Base-by-base conservation (phyloP, 1,140 invertebrate genomes). In the Brachionus asplanchnoidis region DNA sequence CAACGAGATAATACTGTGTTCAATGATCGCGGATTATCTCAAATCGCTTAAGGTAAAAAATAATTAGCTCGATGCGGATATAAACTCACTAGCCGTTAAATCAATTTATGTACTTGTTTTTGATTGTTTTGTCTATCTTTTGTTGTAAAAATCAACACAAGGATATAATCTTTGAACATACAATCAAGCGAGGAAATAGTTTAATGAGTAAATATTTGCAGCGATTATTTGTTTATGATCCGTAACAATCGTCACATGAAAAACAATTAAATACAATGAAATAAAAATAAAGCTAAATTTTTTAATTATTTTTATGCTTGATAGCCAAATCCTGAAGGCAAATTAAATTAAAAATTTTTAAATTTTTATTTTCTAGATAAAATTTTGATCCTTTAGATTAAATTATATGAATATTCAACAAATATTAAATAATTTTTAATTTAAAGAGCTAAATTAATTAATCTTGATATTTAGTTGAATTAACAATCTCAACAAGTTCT, bases 131-230 rank as follows among this genome's bases (percentile, higher is more conserved):
- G 26, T 75, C 20, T 42, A 23, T 75, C 36, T 75, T 75, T 44
- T 77, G 26, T 77, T 77, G 73, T 77, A 36, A 77, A 77, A 26
- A 14, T 77, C 73, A 77, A 77, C 73, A 77, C 73, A 77, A 77
- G 73, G 73, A 77, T 77, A 32, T 70, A 77, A 77, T 77, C 73
- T 77, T 50, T 50, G 26, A 77, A 77, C 46, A 77, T 46, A 77
- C 42, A 77, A 50, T 50, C 17, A 50, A 77, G 20, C 42, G 46
- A 46, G 42, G 32, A 77, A 53, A 42, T 60, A 60, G n/a, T 36
- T 42, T 40, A 73, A 40, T 73, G 68, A 40, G 28, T 40, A 73
- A 73, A 40, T 40, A 40, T 73, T 73, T 40, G 17, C 40, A 42
- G 40, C 17, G 32, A 20, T 17, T 40, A 20, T 20, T 42, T 32